Evolutionary conservation across 64 coral and sea anemone species (phyloP).

Genomic region (Montipora sp.): DNA sequence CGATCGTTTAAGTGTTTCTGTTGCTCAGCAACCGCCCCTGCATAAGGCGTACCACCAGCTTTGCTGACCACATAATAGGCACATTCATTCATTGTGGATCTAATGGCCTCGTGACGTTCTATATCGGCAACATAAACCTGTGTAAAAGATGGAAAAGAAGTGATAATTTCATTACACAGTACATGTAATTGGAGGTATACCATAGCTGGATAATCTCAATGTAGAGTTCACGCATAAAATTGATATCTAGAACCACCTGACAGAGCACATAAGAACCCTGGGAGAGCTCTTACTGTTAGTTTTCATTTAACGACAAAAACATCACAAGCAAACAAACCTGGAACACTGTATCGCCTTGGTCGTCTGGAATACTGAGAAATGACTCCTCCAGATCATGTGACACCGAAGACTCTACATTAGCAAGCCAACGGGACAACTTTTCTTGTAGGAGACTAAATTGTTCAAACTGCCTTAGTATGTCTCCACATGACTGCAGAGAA

Average conservation of each 20-base stretch:
- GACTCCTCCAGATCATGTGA: slow-evolving; percentile 88
- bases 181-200: too few species aligned
- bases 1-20: slow-evolving; percentile 92
- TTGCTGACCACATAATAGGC: slow-evolving; percentile 91
- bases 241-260: neutral
- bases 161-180: neutral
- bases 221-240: too few species aligned
- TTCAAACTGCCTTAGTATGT: slow-evolving; percentile 72
- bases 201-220: too few species aligned
- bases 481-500: slow-evolving; percentile 73
- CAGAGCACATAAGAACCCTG: neutral
- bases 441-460: slow-evolving; percentile 72
- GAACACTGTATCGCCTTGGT: slow-evolving; percentile 91
- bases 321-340: slow-evolving; percentile 53
- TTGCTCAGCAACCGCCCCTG: slow-evolving; percentile 73
- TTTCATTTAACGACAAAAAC: neutral
- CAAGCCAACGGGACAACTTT: slow-evolving; percentile 76
- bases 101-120: slow-evolving; percentile 82
- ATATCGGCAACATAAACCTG: slow-evolving; percentile 95
- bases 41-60: slow-evolving; percentile 70
- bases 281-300: too few species aligned
- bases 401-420: slow-evolving; percentile 80
- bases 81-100: slow-evolving; percentile 82
- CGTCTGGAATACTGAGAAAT: slow-evolving; percentile 89
- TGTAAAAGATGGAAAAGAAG: neutral